phyloP scores from a whole-genome alignment of 2,888 invertebrate genomes.

The Hirtodrosophila duncani region DNA sequence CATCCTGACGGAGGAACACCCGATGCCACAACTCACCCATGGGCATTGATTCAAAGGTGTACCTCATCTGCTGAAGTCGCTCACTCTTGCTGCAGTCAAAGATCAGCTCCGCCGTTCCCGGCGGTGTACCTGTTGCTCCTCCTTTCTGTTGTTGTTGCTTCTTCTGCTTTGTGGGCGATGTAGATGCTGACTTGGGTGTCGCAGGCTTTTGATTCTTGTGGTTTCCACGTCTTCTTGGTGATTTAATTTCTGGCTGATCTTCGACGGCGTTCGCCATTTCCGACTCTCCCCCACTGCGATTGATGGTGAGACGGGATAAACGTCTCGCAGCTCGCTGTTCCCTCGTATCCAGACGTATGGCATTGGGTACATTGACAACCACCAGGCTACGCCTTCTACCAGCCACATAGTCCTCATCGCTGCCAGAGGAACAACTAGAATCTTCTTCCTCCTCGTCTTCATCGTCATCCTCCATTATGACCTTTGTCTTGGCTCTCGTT shows the following conservation, averaged over 20 bases:
- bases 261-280: neutral
- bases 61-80: conserved; percentile 57
- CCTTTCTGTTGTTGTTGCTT: conserved; percentile 13
- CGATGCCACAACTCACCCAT: conserved; percentile 88
- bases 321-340: conserved; percentile 56
- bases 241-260: conserved; percentile 11
- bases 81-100: conserved; percentile 70
- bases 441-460: conserved; percentile 40
- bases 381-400: conserved; percentile 11
- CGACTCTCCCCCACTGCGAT: conserved; percentile 16
- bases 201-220: conserved; percentile 5
- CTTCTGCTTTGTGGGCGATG: conserved; percentile 14
- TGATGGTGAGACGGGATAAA: conserved; percentile 46
- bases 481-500: conserved; percentile 17
- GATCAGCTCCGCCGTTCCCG: conserved; percentile 28
- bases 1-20: conserved; percentile 87
- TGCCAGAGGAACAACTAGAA: conserved; percentile 40
- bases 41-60: conserved; percentile 85
- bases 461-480: conserved; percentile 26
- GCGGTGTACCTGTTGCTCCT: conserved; percentile 1
- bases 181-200: neutral
- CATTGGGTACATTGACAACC: no score
- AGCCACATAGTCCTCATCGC: conserved; percentile 64
- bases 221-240: conserved; percentile 2
- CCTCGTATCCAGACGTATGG: conserved; percentile 32